Conservation (phyloP, 2,113 vertebrate genomes). For the Mesitornis unicolor region DNA sequence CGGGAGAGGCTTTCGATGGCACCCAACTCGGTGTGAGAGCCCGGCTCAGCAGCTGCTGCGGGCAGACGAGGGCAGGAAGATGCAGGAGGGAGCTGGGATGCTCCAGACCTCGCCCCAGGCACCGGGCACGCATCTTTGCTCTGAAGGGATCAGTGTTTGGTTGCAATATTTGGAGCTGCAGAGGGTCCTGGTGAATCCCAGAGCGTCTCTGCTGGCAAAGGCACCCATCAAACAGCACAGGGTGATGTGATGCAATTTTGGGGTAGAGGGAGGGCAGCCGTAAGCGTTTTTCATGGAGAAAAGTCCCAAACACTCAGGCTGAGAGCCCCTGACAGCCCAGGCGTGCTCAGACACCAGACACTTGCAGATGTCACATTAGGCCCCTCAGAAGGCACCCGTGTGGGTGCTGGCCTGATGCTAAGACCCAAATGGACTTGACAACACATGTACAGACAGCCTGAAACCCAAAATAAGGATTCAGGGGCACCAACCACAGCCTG, state of each 20-base stretch:
- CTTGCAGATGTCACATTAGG: not conserved
- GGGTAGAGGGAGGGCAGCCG: not conserved
- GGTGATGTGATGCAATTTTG: accelerated
- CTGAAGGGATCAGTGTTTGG: not conserved
- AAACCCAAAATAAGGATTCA: accelerated
- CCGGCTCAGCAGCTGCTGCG: not conserved
- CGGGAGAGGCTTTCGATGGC: not conserved
- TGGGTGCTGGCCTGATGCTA: accelerated
- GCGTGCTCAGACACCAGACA: not conserved
- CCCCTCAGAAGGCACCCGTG: not conserved
- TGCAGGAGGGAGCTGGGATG: not conserved
- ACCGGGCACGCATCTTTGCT: accelerated
- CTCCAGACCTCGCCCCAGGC: not conserved
- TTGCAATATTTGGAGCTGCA: not conserved
- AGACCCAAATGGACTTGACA: accelerated
- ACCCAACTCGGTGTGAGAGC: not conserved
- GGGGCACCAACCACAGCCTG: not conserved
- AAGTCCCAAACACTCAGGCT: accelerated
- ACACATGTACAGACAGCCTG: no score
- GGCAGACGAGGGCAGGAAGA: not conserved
- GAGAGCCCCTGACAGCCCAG: not conserved
- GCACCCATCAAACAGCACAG: not conserved
- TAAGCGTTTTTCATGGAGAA: not conserved
- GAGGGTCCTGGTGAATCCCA: not conserved
- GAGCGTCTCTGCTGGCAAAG: not conserved